Evolutionary conservation across 1,140 invertebrate species (phyloP), one percentile per base, ranked within the genome.

Genomic region (Doryteuthis pealeii): DNA sequence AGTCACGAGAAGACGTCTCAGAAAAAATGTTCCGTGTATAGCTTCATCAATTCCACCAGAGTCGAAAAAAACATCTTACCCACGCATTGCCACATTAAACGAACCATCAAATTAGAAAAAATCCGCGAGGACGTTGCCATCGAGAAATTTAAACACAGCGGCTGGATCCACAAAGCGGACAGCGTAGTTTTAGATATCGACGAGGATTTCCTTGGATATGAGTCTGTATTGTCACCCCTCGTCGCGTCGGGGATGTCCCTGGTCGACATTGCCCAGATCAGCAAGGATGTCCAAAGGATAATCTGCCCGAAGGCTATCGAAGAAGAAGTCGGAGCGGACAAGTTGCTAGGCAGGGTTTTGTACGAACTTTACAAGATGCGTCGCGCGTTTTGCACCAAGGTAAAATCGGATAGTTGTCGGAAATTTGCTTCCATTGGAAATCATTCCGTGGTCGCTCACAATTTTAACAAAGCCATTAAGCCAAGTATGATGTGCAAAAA

Each of bases 171-270:
- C 10, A n/a, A 35, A 62, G 49, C 14, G 31, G 77, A 80, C 14
- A 76, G 75, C 35, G 58, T 84, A 15, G 73, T 85, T 30, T 71
- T 84, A 3, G 83, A 85, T 70, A 84, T 85, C 67, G 84, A 85
- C 72, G 84, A 85, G 72, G 84, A 85, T 75, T 84, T 74, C 72
- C 83, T 80, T 45, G 83, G 82, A 1, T 83, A 80, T 62, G 80
- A 78, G 67, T 74, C 77, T 33, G 81, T 76, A 14, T 73, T 77
- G n/a, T 70, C 74, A 12, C 68, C 76, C 22, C 72, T 85, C 15
- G 32, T 79, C 1, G 70, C 78, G 28, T 30, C 77, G 10, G 77
- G 76, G 15, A 33, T 78, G 18, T 71, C 67, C 22, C 70, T 69
- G 45, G 54, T 62, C 12, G 70, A 32, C 26, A 31, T 83, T 15